These are phyloP conservation scores for Rhinolophus ferrumequinum DNA, from an alignment of 2,113 vertebrate species.

Conservation along the genomic window DNA sequence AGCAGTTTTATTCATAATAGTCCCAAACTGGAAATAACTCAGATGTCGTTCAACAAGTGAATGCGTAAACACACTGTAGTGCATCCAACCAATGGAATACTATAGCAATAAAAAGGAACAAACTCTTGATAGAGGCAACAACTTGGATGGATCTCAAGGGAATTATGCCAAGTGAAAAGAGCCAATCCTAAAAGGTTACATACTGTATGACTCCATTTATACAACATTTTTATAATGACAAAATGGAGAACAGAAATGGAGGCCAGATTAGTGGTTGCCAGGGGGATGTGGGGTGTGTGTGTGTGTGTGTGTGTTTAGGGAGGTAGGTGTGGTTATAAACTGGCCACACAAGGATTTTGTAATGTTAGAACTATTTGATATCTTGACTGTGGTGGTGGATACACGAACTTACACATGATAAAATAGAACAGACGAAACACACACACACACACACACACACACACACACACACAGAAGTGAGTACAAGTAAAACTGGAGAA, in stretches of 20 bases:
- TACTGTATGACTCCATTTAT: neutral
- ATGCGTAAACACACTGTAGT: neutral
- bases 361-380: neutral
- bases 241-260: neutral
- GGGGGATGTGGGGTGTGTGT: neutral
- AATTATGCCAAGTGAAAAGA: neutral
- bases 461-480: neutral
- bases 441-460: neutral
- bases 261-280: neutral
- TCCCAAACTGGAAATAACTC: slow-evolving; percentile 3
- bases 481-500: slow-evolving; percentile 17
- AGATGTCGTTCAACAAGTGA: neutral
- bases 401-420: neutral
- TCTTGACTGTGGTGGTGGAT: neutral
- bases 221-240: slow-evolving; percentile 17
- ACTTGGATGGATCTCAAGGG: neutral
- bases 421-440: neutral
- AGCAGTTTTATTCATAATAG: neutral
- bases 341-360: neutral
- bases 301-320: neutral
- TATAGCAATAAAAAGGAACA: neutral
- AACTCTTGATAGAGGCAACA: neutral
- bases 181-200: neutral
- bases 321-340: neutral
- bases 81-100: neutral